These are phyloP conservation scores for Silurus aristotelis DNA, from an alignment of 2,797 vertebrate genomes.

Conservation along the genomic window DNA sequence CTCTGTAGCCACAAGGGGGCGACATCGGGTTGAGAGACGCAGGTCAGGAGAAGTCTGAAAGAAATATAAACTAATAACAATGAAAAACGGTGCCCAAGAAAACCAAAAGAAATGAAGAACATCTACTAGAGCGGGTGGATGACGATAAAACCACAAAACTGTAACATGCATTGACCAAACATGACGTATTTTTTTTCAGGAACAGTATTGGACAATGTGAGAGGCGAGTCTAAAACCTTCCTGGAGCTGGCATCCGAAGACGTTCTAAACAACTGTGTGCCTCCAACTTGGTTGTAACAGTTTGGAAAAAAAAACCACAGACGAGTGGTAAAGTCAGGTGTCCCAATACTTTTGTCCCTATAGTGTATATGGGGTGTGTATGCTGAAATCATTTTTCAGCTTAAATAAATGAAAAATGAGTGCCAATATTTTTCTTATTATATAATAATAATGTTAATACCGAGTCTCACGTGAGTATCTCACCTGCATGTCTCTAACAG, in stretches of 20 bases:
- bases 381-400: background rate
- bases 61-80: background rate
- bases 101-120: background rate
- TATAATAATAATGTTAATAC: background rate
- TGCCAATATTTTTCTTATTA: too few relatives aligned
- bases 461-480: constrained; percentile 2
- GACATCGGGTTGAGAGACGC: constrained; percentile 86
- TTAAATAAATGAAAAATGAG: too few relatives aligned
- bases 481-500: constrained; percentile 93
- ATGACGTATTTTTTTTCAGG: too few relatives aligned
- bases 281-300: too few relatives aligned
- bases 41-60: constrained; percentile 88
- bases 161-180: background rate
- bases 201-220: background rate
- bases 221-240: too few relatives aligned
- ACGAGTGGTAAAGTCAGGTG: too few relatives aligned
- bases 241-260: too few relatives aligned
- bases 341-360: too few relatives aligned
- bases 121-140: background rate
- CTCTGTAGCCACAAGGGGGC: constrained; percentile 86
- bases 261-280: too few relatives aligned
- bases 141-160: background rate
- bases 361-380: too few relatives aligned
- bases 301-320: too few relatives aligned
- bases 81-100: background rate